A percentile compares a stretch with the other conserved stretches of the same genome.
Conservation (phyloP, 2,888 invertebrate species). For the Cheilosia vernalis region DNA sequence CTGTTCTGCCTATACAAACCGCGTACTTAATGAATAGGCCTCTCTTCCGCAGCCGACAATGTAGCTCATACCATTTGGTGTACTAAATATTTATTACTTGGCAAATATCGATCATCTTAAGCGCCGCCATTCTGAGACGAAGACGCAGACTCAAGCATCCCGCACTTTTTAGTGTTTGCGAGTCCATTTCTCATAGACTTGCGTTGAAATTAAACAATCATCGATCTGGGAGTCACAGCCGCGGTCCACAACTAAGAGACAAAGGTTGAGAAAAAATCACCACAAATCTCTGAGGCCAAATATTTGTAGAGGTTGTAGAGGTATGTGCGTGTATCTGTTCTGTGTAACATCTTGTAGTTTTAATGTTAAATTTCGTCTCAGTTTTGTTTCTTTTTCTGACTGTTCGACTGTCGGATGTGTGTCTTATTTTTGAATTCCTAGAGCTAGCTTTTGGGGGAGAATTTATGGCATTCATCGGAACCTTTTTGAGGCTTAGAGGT, state of each 20-base stretch:
- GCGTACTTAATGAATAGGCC: constrained; percentile 1
- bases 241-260: constrained; percentile 33
- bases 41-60: constrained; percentile 4
- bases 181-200: constrained; percentile 58
- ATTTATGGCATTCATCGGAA: constrained; percentile 36
- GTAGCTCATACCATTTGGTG: constrained; percentile 14
- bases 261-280: constrained; percentile 2
- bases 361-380: constrained; percentile 33
- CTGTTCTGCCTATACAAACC: background rate
- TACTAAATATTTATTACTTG: constrained; percentile 55
- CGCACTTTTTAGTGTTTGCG: constrained; percentile 42
- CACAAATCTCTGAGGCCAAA: constrained; percentile 26
- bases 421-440: constrained; percentile 21
- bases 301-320: constrained; percentile 27
- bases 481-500: background rate
- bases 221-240: constrained; percentile 35
- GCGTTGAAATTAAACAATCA: constrained; percentile 54
- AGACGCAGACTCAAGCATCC: constrained; percentile 9
- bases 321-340: constrained; percentile 1
- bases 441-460: constrained; percentile 4
- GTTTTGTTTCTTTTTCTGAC: background rate
- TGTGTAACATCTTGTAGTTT: constrained; percentile 14
- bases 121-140: constrained; percentile 40
- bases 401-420: constrained; percentile 11
- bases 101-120: constrained; percentile 71